Conservation (phyloP, 2,797 vertebrate genomes). For the Chelonia mydas region DNA sequence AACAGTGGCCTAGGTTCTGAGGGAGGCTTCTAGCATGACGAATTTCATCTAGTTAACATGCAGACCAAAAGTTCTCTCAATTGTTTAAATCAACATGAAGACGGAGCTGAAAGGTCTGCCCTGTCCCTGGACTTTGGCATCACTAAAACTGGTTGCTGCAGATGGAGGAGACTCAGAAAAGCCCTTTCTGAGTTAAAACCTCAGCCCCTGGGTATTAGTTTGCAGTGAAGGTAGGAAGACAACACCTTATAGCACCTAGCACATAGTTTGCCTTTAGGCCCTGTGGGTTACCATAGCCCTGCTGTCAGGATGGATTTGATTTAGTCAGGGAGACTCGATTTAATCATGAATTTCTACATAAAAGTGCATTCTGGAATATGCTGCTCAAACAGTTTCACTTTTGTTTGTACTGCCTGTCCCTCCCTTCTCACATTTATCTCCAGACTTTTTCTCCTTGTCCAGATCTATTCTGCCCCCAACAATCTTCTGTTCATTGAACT, state of each 20-base stretch:
- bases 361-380: too few species aligned
- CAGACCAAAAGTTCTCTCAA: neutral
- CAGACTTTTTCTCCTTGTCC: too few species aligned
- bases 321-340: too few species aligned
- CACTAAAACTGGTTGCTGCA: neutral
- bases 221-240: neutral
- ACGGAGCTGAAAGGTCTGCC: neutral
- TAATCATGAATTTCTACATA: too few species aligned
- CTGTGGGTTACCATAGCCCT: neutral
- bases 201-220: neutral
- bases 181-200: neutral
- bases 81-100: rapidly evolving
- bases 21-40: neutral
- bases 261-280: neutral
- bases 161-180: neutral
- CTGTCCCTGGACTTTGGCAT: rapidly evolving
- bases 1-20: neutral
- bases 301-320: too few species aligned
- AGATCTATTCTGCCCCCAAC: too few species aligned
- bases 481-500: too few species aligned
- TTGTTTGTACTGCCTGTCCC: too few species aligned
- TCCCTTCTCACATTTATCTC: too few species aligned
- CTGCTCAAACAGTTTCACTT: too few species aligned
- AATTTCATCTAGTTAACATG: rapidly evolving
- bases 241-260: neutral